phyloP scores from a whole-genome alignment of 2,113 vertebrate species.

The Phainopepla nitens region DNA sequence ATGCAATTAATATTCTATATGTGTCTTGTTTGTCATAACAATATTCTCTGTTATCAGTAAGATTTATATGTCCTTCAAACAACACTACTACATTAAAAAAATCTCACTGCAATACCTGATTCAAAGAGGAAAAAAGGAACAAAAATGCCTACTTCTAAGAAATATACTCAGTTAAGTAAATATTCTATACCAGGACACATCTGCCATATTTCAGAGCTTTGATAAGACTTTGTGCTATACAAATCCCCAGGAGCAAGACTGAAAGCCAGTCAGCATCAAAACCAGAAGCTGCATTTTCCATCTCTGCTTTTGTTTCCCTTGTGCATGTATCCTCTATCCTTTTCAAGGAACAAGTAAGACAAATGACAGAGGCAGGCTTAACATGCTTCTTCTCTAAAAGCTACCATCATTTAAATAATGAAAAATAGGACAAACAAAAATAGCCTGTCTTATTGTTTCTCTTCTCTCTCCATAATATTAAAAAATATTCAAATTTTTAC shows the following conservation, averaged over 20 bases:
- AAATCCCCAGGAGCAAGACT: not conserved
- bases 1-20: not conserved
- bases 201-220: not conserved
- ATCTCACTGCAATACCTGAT: not conserved
- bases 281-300: not conserved
- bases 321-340: not conserved
- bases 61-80: not conserved
- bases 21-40: not conserved
- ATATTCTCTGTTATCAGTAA: not conserved
- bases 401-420: not conserved
- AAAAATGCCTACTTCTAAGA: not conserved
- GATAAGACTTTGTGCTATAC: not conserved
- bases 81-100: not conserved
- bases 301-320: not conserved
- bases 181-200: not conserved
- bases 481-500: not conserved
- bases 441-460: not conserved
- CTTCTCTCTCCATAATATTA: not conserved
- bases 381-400: not conserved
- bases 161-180: not conserved
- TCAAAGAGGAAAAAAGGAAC: not conserved
- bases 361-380: not conserved
- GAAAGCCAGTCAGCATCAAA: not conserved
- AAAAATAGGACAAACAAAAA: not conserved
- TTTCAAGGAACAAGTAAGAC: not conserved